phyloP scores from a whole-genome alignment of 1,140 invertebrate species.

The Zaprionus lachaisei region DNA sequence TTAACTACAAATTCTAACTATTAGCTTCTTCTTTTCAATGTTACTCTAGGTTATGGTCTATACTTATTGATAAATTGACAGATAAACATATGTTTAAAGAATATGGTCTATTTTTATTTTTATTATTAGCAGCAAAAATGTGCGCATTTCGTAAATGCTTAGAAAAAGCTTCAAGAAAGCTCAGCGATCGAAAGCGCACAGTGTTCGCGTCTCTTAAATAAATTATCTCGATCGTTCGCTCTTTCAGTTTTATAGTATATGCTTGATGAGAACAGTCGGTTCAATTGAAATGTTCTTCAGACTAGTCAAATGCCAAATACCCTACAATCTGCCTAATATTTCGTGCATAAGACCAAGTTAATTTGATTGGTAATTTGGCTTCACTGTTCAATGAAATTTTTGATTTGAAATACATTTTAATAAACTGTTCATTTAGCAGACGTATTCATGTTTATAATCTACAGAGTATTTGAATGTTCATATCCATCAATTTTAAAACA shows the following conservation, averaged over 20 bases:
- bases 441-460: no score
- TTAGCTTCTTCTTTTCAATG: background rate
- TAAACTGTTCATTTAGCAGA: no score
- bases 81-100: conserved; percentile 13
- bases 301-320: background rate
- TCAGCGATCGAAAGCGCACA: background rate
- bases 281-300: background rate
- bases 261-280: background rate
- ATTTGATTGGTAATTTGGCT: no score
- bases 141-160: conserved; percentile 5
- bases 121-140: background rate
- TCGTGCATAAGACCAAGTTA: background rate
- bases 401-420: no score
- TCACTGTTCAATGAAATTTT: no score
- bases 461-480: no score
- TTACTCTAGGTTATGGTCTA: conserved; percentile 20
- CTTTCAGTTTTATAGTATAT: background rate
- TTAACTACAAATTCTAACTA: background rate
- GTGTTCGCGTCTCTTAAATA: background rate
- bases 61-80: background rate
- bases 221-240: background rate
- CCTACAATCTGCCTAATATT: background rate
- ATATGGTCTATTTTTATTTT: background rate
- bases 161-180: conserved; percentile 9
- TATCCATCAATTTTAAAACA: no score